phyloP scores from a whole-genome alignment of 2,888 invertebrate genomes.

The Salticus scenicus region DNA sequence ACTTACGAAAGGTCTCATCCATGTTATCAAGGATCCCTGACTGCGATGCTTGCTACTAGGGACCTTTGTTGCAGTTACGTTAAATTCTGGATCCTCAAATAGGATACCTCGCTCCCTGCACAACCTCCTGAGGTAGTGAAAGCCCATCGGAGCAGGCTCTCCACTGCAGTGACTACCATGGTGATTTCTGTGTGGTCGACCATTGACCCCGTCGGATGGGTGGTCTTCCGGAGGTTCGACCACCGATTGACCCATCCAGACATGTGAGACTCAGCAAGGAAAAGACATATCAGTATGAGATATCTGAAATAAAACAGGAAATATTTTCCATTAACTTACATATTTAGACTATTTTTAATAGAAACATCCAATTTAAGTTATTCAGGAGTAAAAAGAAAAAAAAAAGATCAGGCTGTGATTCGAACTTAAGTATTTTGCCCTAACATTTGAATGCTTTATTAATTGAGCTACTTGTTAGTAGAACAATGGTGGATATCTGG shows the following conservation, averaged over 20 bases:
- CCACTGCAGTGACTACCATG: constrained; percentile 24
- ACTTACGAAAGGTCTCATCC: constrained; percentile 83
- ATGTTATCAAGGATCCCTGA: constrained; percentile 79
- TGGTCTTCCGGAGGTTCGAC: constrained; percentile 52
- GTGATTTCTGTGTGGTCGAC: constrained; percentile 31
- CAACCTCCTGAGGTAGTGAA: constrained; percentile 78
- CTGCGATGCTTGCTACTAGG: constrained; percentile 80
- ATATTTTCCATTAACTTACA: too few species aligned
- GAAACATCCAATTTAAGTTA: not conserved
- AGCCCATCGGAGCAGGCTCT: constrained; percentile 73
- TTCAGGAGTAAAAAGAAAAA: not conserved
- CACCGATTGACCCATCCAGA: constrained; percentile 59
- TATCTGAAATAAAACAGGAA: not conserved
- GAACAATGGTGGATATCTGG: too few species aligned
- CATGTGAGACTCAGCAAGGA: not conserved
- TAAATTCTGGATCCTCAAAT: constrained; percentile 82
- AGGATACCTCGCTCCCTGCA: constrained; percentile 80
- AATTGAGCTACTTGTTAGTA: too few species aligned
- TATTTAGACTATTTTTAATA: not conserved
- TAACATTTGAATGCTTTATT: too few species aligned
- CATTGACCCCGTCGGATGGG: constrained; percentile 23
- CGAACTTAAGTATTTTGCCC: too few species aligned
- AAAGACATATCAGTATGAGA: constrained; percentile 2
- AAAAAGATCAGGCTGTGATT: too few species aligned
- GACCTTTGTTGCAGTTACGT: constrained; percentile 78